A percentile compares a stretch with the other conserved stretches of the same genome.
These are phyloP conservation scores for Bagarius yarrelli DNA, from an alignment of 2,113 vertebrate genomes.

Conservation along the genomic window DNA sequence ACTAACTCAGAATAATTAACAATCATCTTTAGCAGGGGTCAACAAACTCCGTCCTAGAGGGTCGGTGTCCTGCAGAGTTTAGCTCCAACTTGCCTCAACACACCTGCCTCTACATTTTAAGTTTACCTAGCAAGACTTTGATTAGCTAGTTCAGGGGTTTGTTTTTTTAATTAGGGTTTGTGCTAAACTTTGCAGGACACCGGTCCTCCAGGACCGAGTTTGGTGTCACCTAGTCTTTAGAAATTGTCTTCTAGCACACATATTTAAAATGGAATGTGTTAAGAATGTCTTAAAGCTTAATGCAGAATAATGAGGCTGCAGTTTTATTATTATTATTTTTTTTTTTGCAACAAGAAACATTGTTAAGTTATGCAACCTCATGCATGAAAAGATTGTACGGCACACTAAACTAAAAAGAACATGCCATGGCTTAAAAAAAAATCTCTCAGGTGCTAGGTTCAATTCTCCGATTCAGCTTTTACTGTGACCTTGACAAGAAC, in stretches of 20 bases:
- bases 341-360: constrained; percentile 23
- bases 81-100: too few relatives aligned
- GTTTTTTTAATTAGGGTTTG: too few relatives aligned
- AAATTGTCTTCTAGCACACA: constrained; percentile 36
- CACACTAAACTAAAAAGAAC: constrained; percentile 46
- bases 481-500: background rate
- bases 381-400: constrained; percentile 33
- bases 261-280: constrained; percentile 44
- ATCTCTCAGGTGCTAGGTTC: constrained; percentile 16
- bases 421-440: constrained; percentile 36
- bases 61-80: too few relatives aligned
- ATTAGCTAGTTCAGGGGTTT: too few relatives aligned
- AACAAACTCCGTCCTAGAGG: too few relatives aligned
- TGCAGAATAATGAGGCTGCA: constrained; percentile 32
- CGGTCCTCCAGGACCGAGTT: too few relatives aligned
- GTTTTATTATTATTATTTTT: background rate
- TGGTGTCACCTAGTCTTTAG: background rate
- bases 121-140: too few relatives aligned
- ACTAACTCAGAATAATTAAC: constrained; percentile 30
- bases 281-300: constrained; percentile 35
- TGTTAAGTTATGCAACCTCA: constrained; percentile 32
- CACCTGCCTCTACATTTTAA: too few relatives aligned
- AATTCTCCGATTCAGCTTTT: constrained; percentile 13
- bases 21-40: background rate
- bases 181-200: too few relatives aligned